phyloP scores from a whole-genome alignment of 2,797 vertebrate species.

The Rhincodon typus region DNA sequence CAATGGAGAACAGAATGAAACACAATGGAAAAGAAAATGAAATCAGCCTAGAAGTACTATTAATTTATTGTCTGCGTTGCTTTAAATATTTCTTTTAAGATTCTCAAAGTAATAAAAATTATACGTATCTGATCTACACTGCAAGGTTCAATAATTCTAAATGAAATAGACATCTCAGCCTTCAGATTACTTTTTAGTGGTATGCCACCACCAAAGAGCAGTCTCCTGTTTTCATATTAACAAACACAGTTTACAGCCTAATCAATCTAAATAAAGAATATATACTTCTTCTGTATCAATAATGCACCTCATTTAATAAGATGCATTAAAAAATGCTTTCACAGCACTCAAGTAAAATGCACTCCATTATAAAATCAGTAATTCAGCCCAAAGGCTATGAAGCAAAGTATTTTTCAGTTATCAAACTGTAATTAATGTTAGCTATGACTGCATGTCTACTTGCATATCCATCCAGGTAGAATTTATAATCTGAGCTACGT shows the following conservation, averaged over 20 bases:
- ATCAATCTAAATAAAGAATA: slow-evolving; percentile 12
- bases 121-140: not conserved
- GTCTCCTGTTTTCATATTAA: not conserved
- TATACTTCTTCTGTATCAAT: not conserved
- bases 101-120: not conserved
- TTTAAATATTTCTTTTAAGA: not conserved
- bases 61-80: not conserved
- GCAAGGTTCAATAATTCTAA: not conserved
- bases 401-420: slow-evolving; percentile 23
- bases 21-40: not conserved
- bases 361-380: slow-evolving; percentile 25
- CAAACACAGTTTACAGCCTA: not conserved
- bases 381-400: slow-evolving; percentile 19
- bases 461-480: not conserved
- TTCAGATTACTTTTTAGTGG: not conserved
- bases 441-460: not conserved
- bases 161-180: not conserved
- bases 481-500: not conserved
- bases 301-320: not conserved
- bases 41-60: not conserved
- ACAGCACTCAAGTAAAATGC: not conserved
- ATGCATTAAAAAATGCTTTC: slow-evolving; percentile 25
- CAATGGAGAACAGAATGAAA: not conserved
- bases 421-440: slow-evolving; percentile 19
- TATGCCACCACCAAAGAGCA: not conserved